Percentiles rank a stretch among this genome's conserved stretches.
These are phyloP conservation scores for Tenualosa ilisha DNA, from an alignment of 2,797 vertebrate species.

Conservation along the genomic window DNA sequence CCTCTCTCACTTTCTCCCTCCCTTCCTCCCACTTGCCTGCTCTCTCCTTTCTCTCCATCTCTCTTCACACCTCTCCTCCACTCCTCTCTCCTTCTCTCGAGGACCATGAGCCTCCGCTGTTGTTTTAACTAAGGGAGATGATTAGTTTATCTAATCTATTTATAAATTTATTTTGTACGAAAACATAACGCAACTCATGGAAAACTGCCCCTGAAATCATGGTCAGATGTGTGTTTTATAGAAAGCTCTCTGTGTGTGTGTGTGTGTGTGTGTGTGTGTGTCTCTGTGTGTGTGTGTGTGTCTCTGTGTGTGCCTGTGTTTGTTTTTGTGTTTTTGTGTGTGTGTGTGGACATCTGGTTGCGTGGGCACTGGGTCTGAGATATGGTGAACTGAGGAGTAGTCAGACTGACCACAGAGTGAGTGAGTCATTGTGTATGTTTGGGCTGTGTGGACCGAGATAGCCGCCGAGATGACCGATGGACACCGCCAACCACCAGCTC, in stretches of 20 bases:
- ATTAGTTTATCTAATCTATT: constrained; percentile 35
- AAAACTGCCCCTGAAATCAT: not conserved
- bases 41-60: not conserved
- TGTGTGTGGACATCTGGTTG: not conserved
- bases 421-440: constrained; percentile 15
- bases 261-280: not conserved
- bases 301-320: not conserved
- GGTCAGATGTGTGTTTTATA: not conserved
- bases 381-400: not conserved
- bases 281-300: not conserved
- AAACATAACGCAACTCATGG: not conserved
- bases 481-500: not conserved
- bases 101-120: constrained; percentile 24
- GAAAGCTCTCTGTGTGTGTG: not conserved
- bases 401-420: not conserved
- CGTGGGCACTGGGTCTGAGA: not conserved
- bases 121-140: constrained; percentile 37
- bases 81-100: not conserved
- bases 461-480: not conserved
- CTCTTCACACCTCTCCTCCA: not conserved
- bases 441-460: not conserved
- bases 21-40: not conserved
- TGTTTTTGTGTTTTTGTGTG: not conserved
- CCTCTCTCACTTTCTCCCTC: not conserved
- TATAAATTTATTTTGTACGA: constrained; percentile 21